These are phyloP conservation scores for Nephrotoma flavescens DNA, from an alignment of 2,888 invertebrate genomes.

Conservation along the genomic window DNA sequence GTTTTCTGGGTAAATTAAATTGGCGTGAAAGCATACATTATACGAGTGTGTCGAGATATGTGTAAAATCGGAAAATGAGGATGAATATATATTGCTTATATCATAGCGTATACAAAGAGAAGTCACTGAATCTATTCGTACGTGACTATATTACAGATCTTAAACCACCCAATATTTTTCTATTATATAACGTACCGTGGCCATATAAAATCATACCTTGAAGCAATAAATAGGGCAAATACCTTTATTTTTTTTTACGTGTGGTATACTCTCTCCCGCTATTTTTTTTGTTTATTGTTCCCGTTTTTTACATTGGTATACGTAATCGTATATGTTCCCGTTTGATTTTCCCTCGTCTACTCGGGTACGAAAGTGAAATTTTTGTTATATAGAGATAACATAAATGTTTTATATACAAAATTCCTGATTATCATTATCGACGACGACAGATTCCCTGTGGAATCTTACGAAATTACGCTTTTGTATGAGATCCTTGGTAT, in stretches of 20 bases:
- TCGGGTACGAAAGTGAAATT: not conserved
- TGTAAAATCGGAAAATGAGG: not conserved
- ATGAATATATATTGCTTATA: not conserved
- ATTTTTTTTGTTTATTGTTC: not conserved
- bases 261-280: not conserved
- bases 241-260: not conserved
- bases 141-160: not conserved
- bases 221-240: not conserved
- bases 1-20: not conserved
- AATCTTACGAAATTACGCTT: not conserved
- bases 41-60: not conserved
- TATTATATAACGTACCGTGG: not conserved
- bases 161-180: not conserved
- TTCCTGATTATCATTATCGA: not conserved
- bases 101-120: not conserved
- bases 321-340: not conserved
- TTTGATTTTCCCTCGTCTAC: not conserved
- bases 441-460: not conserved
- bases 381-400: not conserved
- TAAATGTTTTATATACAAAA: not conserved
- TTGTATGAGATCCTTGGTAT: not conserved
- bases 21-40: not conserved
- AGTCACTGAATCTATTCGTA: not conserved
- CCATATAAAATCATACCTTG: not conserved
- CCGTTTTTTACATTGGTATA: not conserved